phyloP scores from a whole-genome alignment of 2,888 invertebrate species.

The Nyleta sp. region DNA sequence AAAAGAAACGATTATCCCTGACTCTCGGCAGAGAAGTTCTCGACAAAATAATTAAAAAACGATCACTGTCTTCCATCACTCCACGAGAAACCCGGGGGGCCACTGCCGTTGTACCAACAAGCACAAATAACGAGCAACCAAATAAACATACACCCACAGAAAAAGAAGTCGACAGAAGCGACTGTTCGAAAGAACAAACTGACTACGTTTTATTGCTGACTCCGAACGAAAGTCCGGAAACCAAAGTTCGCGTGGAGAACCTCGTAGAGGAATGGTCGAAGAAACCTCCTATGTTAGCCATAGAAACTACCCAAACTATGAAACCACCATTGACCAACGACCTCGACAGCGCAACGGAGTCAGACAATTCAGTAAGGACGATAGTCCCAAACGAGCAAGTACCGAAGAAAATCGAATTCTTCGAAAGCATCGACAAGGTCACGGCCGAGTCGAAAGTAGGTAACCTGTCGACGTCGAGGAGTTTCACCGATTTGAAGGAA shows the following conservation, averaged over 20 bases:
- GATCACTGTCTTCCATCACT: slow-evolving; percentile 73
- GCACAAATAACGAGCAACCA: slow-evolving; percentile 65
- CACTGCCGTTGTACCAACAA: slow-evolving; percentile 84
- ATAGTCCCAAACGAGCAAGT: slow-evolving; percentile 87
- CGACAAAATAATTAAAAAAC: slow-evolving; percentile 85
- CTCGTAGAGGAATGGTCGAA: slow-evolving; percentile 83
- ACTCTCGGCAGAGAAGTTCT: slow-evolving; percentile 89
- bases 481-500: slow-evolving; percentile 90
- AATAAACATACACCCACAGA: slow-evolving; percentile 30
- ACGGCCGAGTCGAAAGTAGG: slow-evolving; percentile 56
- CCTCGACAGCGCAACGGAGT: slow-evolving; percentile 87
- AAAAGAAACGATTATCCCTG: slow-evolving; percentile 89
- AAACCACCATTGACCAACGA: slow-evolving; percentile 83
- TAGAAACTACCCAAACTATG: slow-evolving; percentile 62
- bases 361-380: slow-evolving; percentile 88
- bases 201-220: slow-evolving; percentile 83
- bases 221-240: slow-evolving; percentile 74
- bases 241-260: slow-evolving; percentile 78
- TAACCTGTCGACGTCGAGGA: slow-evolving; percentile 85
- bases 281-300: slow-evolving; percentile 76
- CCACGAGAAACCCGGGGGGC: slow-evolving; percentile 84
- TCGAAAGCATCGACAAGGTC: slow-evolving; percentile 86
- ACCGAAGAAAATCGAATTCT: slow-evolving; percentile 90
- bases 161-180: slow-evolving; percentile 12
- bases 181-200: slow-evolving; percentile 72